Conservation (phyloP, 2,113 vertebrate species). For the Nothoprocta pentlandii region DNA sequence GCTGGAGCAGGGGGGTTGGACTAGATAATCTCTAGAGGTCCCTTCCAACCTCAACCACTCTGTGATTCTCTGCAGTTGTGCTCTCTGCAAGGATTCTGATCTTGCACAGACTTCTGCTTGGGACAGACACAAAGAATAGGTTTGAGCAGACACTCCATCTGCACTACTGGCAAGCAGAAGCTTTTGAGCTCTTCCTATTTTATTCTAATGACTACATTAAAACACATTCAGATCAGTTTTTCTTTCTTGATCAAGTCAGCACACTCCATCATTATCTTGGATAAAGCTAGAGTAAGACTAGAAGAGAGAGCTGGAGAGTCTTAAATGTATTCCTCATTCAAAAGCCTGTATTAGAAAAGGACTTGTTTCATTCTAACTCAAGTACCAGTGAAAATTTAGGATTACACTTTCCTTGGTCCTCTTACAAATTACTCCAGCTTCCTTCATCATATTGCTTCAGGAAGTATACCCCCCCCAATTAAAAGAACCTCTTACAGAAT, state of each 20-base stretch:
- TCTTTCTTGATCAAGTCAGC: background rate
- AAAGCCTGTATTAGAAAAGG: background rate
- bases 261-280: background rate
- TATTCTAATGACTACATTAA: background rate
- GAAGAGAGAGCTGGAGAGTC: background rate
- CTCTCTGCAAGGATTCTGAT: background rate
- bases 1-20: too few relatives aligned
- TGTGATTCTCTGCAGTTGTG: background rate
- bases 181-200: background rate
- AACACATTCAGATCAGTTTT: background rate
- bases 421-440: background rate
- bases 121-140: background rate
- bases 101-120: background rate
- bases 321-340: background rate
- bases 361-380: background rate
- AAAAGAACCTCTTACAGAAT: background rate
- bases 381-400: background rate
- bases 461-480: background rate
- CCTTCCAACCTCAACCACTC: too few relatives aligned
- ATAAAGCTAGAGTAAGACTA: background rate
- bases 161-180: background rate
- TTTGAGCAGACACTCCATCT: background rate
- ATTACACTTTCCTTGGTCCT: background rate
- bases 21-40: too few relatives aligned
- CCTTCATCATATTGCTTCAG: background rate